phyloP scores from a whole-genome alignment of 2,113 vertebrate species.

The Brachypodius melanocephalos region DNA sequence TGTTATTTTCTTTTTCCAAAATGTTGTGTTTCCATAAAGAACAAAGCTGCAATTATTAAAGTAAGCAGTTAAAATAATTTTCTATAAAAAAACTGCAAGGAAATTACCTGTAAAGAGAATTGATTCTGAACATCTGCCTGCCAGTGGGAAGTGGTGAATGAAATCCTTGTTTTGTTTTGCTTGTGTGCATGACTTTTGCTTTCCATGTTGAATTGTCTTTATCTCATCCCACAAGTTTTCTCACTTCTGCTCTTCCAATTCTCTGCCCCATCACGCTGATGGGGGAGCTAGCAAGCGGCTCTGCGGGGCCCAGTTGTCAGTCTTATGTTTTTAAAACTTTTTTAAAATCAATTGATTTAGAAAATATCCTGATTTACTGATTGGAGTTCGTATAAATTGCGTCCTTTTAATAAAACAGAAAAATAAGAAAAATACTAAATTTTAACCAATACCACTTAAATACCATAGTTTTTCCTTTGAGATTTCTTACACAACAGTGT shows the following conservation, averaged over 20 bases:
- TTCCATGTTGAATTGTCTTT: neutral
- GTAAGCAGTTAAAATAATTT: neutral
- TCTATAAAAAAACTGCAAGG: neutral
- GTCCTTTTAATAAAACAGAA: neutral
- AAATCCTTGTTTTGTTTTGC: neutral
- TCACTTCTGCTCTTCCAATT: neutral
- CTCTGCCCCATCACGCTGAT: neutral
- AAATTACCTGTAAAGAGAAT: neutral
- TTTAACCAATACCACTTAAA: neutral
- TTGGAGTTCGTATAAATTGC: neutral
- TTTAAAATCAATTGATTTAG: neutral
- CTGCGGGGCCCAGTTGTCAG: too few relatives aligned
- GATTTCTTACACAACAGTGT: neutral
- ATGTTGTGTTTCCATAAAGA: neutral
- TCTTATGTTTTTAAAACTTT: neutral
- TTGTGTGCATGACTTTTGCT: neutral
- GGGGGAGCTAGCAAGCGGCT: fast-evolving
- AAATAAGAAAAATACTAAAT: neutral
- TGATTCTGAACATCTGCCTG: neutral
- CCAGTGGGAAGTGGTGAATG: neutral
- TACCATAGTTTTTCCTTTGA: neutral
- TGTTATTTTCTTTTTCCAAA: neutral
- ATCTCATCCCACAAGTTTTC: neutral
- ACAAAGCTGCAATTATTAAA: neutral
- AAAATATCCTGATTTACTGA: neutral